These are phyloP conservation scores for Excalfactoria chinensis DNA, from an alignment of 2,113 vertebrate species.

Conservation along the genomic window DNA sequence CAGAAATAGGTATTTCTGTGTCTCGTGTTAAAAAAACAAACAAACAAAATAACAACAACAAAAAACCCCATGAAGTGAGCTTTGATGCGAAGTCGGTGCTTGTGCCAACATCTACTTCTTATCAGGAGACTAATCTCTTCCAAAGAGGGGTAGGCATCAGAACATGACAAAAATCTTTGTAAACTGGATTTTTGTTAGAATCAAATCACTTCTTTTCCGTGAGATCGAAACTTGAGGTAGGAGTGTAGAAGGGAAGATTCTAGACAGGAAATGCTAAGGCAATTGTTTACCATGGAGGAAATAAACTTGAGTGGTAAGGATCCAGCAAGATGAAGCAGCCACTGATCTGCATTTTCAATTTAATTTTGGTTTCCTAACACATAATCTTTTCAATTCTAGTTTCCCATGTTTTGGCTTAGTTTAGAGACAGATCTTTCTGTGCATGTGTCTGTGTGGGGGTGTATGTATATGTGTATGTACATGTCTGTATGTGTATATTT, in stretches of 20 bases:
- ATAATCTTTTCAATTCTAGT: background rate
- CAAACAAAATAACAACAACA: no score
- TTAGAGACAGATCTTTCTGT: slow-evolving; percentile 34
- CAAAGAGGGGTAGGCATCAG: background rate
- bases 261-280: background rate
- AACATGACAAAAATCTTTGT: background rate
- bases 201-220: background rate
- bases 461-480: slow-evolving; percentile 31
- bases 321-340: background rate
- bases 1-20: background rate
- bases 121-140: background rate
- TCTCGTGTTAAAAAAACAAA: background rate
- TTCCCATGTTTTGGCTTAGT: slow-evolving; percentile 29
- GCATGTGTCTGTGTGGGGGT: slow-evolving; percentile 25
- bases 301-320: background rate
- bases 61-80: background rate
- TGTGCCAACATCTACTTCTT: background rate
- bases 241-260: background rate
- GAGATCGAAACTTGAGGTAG: background rate
- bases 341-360: background rate
- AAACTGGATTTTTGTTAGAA: slow-evolving; percentile 3
- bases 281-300: background rate
- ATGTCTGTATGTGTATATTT: slow-evolving; percentile 36
- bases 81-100: background rate
- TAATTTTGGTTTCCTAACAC: background rate